Percentiles rank a stretch among this genome's conserved stretches.
Evolutionary conservation across 1,140 invertebrate genomes (phyloP).

Genomic region (Diprion similis): DNA sequence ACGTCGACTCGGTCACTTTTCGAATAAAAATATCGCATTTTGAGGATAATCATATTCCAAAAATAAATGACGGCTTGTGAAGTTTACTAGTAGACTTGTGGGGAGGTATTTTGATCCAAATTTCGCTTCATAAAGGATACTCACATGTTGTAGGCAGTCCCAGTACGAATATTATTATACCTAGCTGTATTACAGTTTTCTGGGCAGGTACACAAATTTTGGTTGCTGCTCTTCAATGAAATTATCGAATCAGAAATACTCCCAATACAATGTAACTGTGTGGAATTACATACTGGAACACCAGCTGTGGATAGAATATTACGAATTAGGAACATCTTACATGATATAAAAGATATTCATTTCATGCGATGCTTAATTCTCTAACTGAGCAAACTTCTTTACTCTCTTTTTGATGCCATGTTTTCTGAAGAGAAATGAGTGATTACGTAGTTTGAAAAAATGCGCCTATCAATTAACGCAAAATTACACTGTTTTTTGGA

Average conservation of each 20-base stretch:
- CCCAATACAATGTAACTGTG: constrained; percentile 21
- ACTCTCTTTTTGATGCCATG: no score
- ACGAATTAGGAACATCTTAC: background rate
- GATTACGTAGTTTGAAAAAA: no score
- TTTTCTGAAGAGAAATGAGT: no score
- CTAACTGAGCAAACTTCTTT: background rate
- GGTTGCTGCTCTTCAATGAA: background rate
- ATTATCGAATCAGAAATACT: constrained; percentile 12
- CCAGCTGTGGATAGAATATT: constrained; percentile 10
- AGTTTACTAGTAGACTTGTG: no score
- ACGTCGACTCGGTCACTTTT: no score
- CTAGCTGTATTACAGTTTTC: constrained; percentile 21
- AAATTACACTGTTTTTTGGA: background rate
- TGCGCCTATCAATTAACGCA: no score
- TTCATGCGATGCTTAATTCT: background rate
- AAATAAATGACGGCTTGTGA: no score
- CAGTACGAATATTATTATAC: constrained; percentile 2
- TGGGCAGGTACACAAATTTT: constrained; percentile 15
- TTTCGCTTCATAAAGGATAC: no score
- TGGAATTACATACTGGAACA: constrained; percentile 21
- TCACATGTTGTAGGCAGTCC: no score
- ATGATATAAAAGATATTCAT: constrained; percentile 3
- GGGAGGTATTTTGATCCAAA: no score
- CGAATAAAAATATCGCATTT: no score
- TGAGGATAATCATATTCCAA: no score